Evolutionary conservation across 92 coral and sea anemone genomes (phyloP), one percentile per base, ranked within the genome.

Genomic region (Actinernus sp.): DNA sequence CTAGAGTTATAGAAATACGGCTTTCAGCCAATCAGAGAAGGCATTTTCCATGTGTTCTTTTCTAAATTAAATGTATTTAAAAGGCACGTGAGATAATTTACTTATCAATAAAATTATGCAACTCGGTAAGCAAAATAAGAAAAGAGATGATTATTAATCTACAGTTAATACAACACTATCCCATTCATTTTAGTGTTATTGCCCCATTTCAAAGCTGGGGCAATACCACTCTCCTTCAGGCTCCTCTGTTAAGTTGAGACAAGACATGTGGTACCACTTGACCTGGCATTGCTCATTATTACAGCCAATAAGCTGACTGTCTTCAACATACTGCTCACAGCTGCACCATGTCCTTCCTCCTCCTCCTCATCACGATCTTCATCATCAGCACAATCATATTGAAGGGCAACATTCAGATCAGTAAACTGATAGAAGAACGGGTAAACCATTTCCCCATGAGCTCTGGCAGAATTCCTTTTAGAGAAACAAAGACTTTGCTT

Each of bases 161-260:
- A n/a, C n/a, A n/a, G n/a, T n/a, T n/a, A n/a, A n/a, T n/a, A n/a
- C n/a, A n/a, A n/a, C n/a, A n/a, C n/a, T n/a, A n/a, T n/a, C n/a
- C 21, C 21, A 11, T 0, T 43, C 21, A 43, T 43, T 16, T 58
- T 36, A 37, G 48, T 58, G 49, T 37, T 24, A 34, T 21, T 31
- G n/a, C n/a, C n/a, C n/a, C n/a, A n/a, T 48, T 29, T 24, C 36
- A 56, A 63, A 68, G 36, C 49, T 37, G 19, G 65, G 76, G 29
- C 77, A 69, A 16, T 36, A 17, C 66, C 77, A 55, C 28, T 69
- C 22, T 22, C 64, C 77, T 22, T 69, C 77, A 33, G 77, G 77
- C 28, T 33, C 55, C n/a, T 17, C 41, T 54, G 41, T 18, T 37
- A 55, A 46, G 26, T 46, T 33, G 6, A 69, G 36, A 55, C 66